Conservation (phyloP, 53 echinoderm and acorn worm genomes). For the Holothuria scabra region DNA sequence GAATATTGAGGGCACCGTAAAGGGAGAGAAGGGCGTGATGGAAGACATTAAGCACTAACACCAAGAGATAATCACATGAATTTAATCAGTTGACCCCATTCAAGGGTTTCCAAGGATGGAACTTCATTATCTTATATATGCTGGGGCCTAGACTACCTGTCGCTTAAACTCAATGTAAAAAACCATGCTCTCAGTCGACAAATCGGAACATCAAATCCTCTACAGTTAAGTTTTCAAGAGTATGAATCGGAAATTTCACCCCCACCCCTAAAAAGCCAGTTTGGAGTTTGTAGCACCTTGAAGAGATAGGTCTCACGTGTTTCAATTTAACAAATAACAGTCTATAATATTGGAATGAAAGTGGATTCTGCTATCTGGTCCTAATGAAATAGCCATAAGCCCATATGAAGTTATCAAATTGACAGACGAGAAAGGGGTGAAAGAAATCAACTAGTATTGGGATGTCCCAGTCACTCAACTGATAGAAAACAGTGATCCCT, state of each 20-base stretch:
- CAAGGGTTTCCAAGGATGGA: slow-evolving; percentile 60
- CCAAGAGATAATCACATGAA: no score
- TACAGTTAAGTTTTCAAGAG: slow-evolving; percentile 30
- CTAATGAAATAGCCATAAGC: slow-evolving; percentile 24
- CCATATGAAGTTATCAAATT: neutral
- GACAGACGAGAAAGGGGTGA: neutral
- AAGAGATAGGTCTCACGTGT: neutral
- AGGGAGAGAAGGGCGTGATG: slow-evolving; percentile 13
- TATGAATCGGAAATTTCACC: slow-evolving; percentile 58
- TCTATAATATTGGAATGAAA: no score
- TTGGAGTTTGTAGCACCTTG: slow-evolving; percentile 47
- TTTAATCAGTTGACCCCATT: slow-evolving; percentile 34
- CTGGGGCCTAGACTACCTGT: slow-evolving; percentile 66
- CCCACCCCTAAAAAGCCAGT: slow-evolving; percentile 62
- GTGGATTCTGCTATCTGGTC: neutral
- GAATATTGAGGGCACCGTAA: slow-evolving; percentile 28
- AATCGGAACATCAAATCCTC: slow-evolving; percentile 31
- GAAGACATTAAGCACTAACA: no score
- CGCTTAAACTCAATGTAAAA: slow-evolving; percentile 49
- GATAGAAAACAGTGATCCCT: slow-evolving; percentile 19
- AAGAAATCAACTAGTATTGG: slow-evolving; percentile 16
- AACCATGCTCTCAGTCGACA: slow-evolving; percentile 63
- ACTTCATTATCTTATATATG: slow-evolving; percentile 34
- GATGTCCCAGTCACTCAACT: slow-evolving; percentile 34
- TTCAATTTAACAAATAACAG: no score